phyloP scores from a whole-genome alignment of 2,888 invertebrate species.

The Dorcus hopei region DNA sequence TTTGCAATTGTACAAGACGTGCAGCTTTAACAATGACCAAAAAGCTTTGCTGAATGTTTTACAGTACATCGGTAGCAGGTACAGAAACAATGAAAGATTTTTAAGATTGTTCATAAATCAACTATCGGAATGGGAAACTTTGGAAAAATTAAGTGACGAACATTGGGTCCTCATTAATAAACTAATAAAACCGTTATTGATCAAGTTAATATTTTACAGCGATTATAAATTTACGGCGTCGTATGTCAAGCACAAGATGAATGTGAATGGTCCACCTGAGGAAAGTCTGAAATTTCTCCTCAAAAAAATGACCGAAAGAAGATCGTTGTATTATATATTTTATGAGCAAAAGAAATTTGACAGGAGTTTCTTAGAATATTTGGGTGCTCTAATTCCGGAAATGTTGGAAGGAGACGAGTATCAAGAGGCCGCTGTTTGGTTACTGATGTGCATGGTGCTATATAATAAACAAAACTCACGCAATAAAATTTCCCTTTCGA shows the following conservation, averaged over 20 bases:
- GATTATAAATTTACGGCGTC: not conserved
- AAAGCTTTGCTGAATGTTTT: not conserved
- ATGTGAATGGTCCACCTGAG: not conserved
- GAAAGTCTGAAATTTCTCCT: not conserved
- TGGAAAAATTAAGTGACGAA: not conserved
- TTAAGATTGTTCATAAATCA: not conserved
- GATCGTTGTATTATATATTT: not conserved
- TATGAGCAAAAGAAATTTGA: not conserved
- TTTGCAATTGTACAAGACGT: not conserved
- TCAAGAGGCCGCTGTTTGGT: not conserved
- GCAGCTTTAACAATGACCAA: not conserved
- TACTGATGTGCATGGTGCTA: not conserved
- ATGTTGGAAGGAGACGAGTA: not conserved
- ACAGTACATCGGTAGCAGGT: not conserved
- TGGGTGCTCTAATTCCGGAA: not conserved
- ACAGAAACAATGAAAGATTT: conserved; percentile 2
- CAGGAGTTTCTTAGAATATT: not conserved
- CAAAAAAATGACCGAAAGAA: not conserved
- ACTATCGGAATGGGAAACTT: not conserved
- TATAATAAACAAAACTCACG: not conserved
- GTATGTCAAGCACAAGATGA: not conserved
- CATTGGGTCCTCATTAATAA: conserved; percentile 2
- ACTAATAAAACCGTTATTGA: not conserved
- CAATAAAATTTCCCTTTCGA: not conserved
- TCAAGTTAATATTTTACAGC: not conserved